Base-by-base conservation (phyloP, 2,113 vertebrate species). In the Sus scrofa region DNA sequence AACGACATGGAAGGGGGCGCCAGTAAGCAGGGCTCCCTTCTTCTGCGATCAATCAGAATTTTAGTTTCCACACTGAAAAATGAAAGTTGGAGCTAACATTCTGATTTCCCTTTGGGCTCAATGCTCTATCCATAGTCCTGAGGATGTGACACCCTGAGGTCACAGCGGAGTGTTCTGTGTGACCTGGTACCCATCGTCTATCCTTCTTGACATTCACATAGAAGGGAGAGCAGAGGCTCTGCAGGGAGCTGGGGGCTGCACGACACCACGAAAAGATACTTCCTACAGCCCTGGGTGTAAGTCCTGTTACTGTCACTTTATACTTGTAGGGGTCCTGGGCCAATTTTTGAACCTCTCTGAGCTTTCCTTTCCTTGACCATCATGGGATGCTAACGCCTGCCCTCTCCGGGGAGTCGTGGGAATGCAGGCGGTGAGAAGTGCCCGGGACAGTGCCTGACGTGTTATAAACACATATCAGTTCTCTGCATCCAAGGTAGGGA, bases 41-140 rank as follows among this genome's bases (percentile, higher is more conserved):
- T 71, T 65, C 27, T 94, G 44, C 44, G 8, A 44, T 19, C 6
- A 10, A 30, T 58, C 50, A 68, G 37, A 37, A 70, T 50, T 44
- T 44, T n/a, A 50, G 68, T 34, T 71, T 71, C 82, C 32, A 71
- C n/a, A 2, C 58, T 39, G 18, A 34, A 4, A 74, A 26, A 12
- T 8, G 30, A 81, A 60, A 86, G 16, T 26, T 18, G 18, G 89
- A 56, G 75, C 39, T 92, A 44, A 81, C 81, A 77, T 67, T 81
- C n/a, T 19, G 73, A 60, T 54, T 73, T 54, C 32, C 67, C 34
- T 62, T 39, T 24, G 78, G 68, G 39, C 58, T 65, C 4, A 75
- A 27, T 52, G 58, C 16, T 82, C 34, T 32, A 3, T 32, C 37
- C 6, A 18, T 4, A 27, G 58, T 65, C 78, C 37, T 15, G 50